phyloP scores from a whole-genome alignment of 2,888 invertebrate species.

The Empis livida region DNA sequence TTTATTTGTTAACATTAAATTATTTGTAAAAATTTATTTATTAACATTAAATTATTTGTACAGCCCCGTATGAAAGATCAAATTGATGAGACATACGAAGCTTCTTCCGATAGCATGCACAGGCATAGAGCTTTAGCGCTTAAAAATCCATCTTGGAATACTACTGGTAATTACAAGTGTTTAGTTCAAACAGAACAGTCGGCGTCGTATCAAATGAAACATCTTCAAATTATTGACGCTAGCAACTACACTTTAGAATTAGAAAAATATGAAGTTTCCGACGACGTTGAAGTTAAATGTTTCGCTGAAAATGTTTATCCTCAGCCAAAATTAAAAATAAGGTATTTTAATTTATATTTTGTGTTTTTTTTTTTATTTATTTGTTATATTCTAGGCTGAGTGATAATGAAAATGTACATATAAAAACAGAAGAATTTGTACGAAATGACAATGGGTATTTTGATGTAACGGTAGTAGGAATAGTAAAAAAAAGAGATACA shows the following conservation, averaged over 20 bases:
- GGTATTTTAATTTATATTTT: neutral
- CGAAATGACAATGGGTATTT: neutral
- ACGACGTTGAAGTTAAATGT: neutral
- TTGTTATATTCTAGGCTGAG: neutral
- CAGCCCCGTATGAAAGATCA: neutral
- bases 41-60: neutral
- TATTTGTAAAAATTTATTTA: neutral
- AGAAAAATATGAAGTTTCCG: neutral
- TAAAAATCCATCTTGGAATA: neutral
- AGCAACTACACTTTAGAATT: neutral
- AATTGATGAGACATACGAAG: neutral
- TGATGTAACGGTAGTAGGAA: neutral
- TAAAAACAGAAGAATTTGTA: neutral
- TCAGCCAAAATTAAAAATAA: constrained; percentile 1
- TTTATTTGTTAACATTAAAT: no score
- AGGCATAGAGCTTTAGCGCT: neutral
- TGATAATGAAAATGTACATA: neutral
- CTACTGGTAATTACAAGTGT: neutral
- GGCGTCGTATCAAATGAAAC: neutral
- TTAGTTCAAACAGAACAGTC: neutral
- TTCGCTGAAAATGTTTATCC: neutral
- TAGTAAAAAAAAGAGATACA: neutral
- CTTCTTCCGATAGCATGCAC: neutral
- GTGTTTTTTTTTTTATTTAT: neutral
- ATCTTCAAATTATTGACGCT: neutral